phyloP scores from a whole-genome alignment of 1,140 invertebrate genomes.

The Drosophila malerkotliana region DNA sequence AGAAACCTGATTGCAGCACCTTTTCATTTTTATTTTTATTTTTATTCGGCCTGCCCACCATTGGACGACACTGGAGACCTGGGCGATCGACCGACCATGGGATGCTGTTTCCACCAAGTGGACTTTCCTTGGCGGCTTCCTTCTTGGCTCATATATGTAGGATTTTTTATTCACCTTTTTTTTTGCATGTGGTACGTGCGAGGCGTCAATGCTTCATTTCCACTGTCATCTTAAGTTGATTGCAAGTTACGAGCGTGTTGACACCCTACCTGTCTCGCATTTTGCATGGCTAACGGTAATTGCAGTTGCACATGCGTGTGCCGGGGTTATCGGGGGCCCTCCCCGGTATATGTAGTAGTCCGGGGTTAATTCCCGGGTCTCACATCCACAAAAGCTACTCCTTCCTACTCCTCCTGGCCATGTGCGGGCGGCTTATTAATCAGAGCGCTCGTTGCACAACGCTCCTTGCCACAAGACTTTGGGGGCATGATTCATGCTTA shows the following conservation, averaged over 20 bases:
- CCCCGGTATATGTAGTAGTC: constrained; percentile 13
- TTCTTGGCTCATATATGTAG: constrained; percentile 21
- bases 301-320: constrained; percentile 46
- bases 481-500: constrained; percentile 75
- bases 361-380: constrained; percentile 39
- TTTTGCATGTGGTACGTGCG: constrained; percentile 73
- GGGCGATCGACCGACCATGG: constrained; percentile 24
- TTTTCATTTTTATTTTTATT: constrained; percentile 49
- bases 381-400: constrained; percentile 4
- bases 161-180: constrained; percentile 22
- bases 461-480: constrained; percentile 34
- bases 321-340: constrained; percentile 27
- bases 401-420: constrained; percentile 6
- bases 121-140: constrained; percentile 54
- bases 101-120: constrained; percentile 7
- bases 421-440: constrained; percentile 75
- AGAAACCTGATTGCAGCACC: constrained; percentile 73
- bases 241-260: constrained; percentile 84
- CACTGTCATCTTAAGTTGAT: constrained; percentile 84
- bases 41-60: constrained; percentile 22
- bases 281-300: constrained; percentile 9
- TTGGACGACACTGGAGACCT: constrained; percentile 5
- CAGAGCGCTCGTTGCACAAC: constrained; percentile 59
- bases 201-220: constrained; percentile 84
- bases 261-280: constrained; percentile 58